Percentiles rank a stretch among this genome's conserved stretches.
Conservation (phyloP, 2,888 invertebrate genomes). For the Ophion slaviceki region DNA sequence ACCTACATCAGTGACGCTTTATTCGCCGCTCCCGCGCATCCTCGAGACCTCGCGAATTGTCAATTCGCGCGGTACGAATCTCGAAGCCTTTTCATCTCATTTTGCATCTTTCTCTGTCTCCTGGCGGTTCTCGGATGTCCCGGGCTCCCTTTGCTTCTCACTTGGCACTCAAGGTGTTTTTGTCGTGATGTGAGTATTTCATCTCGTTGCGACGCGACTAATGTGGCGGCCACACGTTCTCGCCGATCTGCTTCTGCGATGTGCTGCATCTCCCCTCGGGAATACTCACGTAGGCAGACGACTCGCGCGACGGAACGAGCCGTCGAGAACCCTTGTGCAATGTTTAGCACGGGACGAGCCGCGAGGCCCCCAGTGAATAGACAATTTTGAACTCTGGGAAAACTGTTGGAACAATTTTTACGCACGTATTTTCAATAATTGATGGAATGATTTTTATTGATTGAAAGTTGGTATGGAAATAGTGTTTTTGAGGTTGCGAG, state of each 20-base stretch:
- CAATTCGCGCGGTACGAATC: conserved; percentile 72
- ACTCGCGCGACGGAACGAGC: conserved; percentile 36
- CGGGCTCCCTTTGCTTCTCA: conserved; percentile 38
- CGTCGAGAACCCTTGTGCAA: neutral
- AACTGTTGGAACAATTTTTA: no score
- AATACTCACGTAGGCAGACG: conserved; percentile 55
- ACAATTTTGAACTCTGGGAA: no score
- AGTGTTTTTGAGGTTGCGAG: no score
- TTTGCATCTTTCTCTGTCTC: conserved; percentile 50
- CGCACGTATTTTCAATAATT: no score
- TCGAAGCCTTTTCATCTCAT: conserved; percentile 64
- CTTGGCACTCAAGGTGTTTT: conserved; percentile 16
- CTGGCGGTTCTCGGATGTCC: conserved; percentile 1
- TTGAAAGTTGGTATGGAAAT: no score
- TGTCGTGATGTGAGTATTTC: conserved; percentile 56
- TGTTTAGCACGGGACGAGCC: neutral
- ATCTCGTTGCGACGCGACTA: conserved; percentile 58
- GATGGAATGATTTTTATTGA: no score
- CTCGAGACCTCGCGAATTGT: conserved; percentile 66
- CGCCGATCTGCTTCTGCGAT: neutral
- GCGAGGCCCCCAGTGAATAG: neutral
- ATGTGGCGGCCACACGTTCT: conserved; percentile 21
- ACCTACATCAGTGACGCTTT: conserved; percentile 73
- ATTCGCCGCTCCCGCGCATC: conserved; percentile 63
- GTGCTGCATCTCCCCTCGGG: conserved; percentile 4